Evolutionary conservation across 2,113 vertebrate genomes (phyloP).

Genomic region (Psilopsiagon aurifrons): DNA sequence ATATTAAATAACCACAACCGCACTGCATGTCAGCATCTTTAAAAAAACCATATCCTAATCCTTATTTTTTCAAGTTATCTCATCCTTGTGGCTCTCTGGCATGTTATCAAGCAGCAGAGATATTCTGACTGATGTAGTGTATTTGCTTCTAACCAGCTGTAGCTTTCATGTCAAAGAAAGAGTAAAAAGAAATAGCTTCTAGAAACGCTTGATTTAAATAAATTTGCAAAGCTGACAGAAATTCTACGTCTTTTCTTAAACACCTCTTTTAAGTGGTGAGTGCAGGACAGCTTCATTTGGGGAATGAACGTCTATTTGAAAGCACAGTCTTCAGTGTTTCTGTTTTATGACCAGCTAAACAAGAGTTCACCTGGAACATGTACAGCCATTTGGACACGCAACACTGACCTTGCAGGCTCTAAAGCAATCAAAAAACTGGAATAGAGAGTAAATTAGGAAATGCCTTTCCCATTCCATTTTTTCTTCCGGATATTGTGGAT

Average conservation of each 20-base stretch:
- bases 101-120: neutral
- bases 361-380: conserved; percentile 62
- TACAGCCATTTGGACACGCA: conserved; percentile 50
- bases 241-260: neutral
- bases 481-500: conserved; percentile 43
- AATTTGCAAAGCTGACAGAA: neutral
- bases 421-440: conserved; percentile 39
- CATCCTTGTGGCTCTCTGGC: neutral
- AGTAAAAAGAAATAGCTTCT: neutral
- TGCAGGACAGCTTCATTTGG: neutral
- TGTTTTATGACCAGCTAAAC: conserved; percentile 40
- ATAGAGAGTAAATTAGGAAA: conserved; percentile 64
- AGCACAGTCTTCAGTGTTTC: neutral
- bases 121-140: neutral
- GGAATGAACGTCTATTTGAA: neutral
- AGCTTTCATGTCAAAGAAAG: neutral
- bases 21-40: neutral
- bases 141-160: neutral
- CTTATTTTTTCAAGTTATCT: neutral
- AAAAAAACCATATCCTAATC: neutral
- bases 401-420: conserved; percentile 53
- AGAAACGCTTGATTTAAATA: neutral
- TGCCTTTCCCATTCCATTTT: conserved; percentile 49
- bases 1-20: neutral
- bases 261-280: neutral